Evolutionary conservation across 2,113 vertebrate species (phyloP).

Genomic region (Choloepus hoffmanni): DNA sequence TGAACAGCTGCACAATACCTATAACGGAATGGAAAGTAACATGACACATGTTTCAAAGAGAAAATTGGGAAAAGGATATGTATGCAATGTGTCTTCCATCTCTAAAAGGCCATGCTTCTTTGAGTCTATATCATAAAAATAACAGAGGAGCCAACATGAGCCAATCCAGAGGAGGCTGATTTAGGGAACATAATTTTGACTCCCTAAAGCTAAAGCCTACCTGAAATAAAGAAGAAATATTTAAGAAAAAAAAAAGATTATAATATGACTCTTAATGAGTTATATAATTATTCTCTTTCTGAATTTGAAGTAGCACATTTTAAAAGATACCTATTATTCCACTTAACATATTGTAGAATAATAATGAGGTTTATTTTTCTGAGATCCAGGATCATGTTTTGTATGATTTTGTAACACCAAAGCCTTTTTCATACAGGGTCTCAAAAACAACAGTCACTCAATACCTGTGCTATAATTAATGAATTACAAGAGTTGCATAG

Average conservation of each 20-base stretch:
- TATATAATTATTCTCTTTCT: neutral
- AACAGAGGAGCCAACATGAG: neutral
- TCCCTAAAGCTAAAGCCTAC: conserved; percentile 22
- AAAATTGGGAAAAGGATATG: conserved; percentile 43
- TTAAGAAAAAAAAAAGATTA: neutral
- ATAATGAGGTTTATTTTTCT: neutral
- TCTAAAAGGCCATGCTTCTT: conserved; percentile 25
- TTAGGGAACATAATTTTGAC: neutral
- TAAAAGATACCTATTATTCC: neutral
- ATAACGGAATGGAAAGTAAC: conserved; percentile 74
- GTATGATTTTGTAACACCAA: neutral
- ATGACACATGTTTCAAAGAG: conserved; percentile 73
- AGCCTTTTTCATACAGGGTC: neutral
- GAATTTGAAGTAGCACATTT: conserved; percentile 18
- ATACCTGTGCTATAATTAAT: neutral
- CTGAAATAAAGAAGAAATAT: conserved; percentile 53
- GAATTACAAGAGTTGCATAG: neutral
- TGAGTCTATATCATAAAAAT: conserved; percentile 68
- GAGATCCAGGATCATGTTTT: neutral
- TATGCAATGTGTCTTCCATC: neutral
- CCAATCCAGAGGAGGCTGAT: neutral
- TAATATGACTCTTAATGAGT: neutral
- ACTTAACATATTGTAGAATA: conserved; percentile 23
- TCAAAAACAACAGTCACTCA: neutral
- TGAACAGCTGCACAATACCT: conserved; percentile 77